Evolutionary conservation across 2,797 vertebrate species (phyloP).

Genomic region (Lacerta agilis): DNA sequence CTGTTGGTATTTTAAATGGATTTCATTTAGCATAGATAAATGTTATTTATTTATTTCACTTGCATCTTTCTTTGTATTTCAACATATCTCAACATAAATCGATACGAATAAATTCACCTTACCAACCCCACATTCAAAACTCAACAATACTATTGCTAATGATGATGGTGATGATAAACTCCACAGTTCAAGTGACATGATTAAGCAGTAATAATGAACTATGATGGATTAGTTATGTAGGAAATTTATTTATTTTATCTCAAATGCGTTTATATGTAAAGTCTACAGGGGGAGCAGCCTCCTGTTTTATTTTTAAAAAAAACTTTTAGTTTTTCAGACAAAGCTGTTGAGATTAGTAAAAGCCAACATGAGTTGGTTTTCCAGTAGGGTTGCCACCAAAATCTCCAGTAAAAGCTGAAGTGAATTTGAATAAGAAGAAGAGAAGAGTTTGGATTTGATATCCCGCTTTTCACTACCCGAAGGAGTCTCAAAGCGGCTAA

Average conservation of each 20-base stretch:
- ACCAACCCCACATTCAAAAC: no score
- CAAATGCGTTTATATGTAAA: constrained; percentile 15
- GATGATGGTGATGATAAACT: no score
- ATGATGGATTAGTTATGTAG: neutral
- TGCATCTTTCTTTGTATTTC: no score
- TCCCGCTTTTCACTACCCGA: no score
- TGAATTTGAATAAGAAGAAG: no score
- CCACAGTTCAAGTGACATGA: no score
- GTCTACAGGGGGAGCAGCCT: constrained; percentile 3
- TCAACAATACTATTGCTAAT: no score
- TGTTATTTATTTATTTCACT: neutral
- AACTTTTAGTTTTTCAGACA: neutral
- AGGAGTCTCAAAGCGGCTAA: no score
- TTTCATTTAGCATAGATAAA: neutral
- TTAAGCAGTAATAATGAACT: no score
- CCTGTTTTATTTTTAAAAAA: neutral
- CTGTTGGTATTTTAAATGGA: neutral
- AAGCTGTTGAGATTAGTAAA: neutral
- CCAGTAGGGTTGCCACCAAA: neutral
- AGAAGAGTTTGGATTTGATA: no score
- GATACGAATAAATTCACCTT: no score
- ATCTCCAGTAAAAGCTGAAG: neutral
- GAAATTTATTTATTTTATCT: accelerated
- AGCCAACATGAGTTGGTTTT: neutral
- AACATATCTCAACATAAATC: no score